Conservation (phyloP, 2,888 invertebrate genomes). For the Drosophila picticornis region DNA sequence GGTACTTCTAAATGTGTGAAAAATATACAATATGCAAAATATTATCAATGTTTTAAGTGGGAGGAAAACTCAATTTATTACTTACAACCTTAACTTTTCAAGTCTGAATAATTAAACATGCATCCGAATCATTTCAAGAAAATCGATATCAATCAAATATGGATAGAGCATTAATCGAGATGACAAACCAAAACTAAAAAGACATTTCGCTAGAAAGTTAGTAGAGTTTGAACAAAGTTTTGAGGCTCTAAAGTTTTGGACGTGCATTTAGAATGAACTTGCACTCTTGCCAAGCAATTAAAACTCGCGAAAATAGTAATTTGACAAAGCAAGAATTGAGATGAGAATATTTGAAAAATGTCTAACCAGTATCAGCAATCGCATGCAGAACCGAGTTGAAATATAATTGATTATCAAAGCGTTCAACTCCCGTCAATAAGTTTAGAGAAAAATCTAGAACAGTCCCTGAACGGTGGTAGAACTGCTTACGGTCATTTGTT, state of each 20-base stretch:
- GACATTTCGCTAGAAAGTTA: slow-evolving; percentile 3
- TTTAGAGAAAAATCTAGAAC: neutral
- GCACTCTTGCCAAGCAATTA: neutral
- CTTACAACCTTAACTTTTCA: neutral
- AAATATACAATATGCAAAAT: slow-evolving; percentile 35
- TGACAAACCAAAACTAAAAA: neutral
- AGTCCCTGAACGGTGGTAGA: neutral
- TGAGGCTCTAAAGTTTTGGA: neutral
- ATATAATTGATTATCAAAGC: neutral
- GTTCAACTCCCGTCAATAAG: neutral
- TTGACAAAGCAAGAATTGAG: slow-evolving; percentile 1
- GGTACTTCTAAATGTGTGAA: slow-evolving; percentile 62
- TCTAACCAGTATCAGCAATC: neutral
- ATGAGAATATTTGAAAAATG: neutral
- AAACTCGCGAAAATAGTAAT: slow-evolving; percentile 1
- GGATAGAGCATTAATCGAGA: neutral
- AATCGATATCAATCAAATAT: slow-evolving; percentile 4
- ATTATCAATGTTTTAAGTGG: neutral
- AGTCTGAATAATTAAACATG: neutral
- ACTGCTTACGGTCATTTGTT: neutral
- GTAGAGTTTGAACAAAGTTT: slow-evolving; percentile 4
- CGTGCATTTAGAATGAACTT: neutral
- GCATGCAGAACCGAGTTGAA: neutral
- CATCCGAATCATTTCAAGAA: neutral
- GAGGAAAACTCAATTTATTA: neutral